Percentiles rank a stretch among this genome's conserved stretches.
Conservation (phyloP, 1,140 invertebrate species). For the Choristoneura fumiferana region DNA sequence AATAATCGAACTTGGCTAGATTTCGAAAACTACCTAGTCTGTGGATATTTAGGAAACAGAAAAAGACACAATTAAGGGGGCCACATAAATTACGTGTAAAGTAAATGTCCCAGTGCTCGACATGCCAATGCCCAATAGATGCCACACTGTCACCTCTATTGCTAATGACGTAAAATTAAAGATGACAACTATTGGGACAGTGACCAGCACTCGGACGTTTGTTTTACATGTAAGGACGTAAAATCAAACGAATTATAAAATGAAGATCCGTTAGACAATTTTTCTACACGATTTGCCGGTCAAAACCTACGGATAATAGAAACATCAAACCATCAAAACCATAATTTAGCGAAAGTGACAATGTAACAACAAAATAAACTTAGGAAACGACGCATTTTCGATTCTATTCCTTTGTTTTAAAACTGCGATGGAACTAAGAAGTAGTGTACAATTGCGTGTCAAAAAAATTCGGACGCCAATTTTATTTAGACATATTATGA, state of each 20-base stretch:
- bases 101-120: too few relatives aligned
- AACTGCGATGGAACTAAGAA: background rate
- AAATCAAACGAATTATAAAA: background rate
- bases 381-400: background rate
- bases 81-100: too few relatives aligned
- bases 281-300: background rate
- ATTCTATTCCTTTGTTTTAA: background rate
- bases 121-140: too few relatives aligned
- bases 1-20: too few relatives aligned
- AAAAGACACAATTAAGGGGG: too few relatives aligned
- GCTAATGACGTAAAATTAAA: too few relatives aligned
- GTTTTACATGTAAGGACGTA: background rate
- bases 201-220: too few relatives aligned
- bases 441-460: conserved; percentile 2
- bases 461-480: conserved; percentile 4
- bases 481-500: conserved; percentile 9
- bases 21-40: too few relatives aligned
- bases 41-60: too few relatives aligned
- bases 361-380: conserved; percentile 13
- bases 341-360: conserved; percentile 52
- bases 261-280: background rate
- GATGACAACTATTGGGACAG: too few relatives aligned
- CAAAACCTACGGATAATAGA: background rate
- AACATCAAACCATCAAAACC: conserved; percentile 34
- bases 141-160: too few relatives aligned